Base-by-base conservation (phyloP, 2,888 invertebrate genomes). In the Mythimna vitellina region DNA sequence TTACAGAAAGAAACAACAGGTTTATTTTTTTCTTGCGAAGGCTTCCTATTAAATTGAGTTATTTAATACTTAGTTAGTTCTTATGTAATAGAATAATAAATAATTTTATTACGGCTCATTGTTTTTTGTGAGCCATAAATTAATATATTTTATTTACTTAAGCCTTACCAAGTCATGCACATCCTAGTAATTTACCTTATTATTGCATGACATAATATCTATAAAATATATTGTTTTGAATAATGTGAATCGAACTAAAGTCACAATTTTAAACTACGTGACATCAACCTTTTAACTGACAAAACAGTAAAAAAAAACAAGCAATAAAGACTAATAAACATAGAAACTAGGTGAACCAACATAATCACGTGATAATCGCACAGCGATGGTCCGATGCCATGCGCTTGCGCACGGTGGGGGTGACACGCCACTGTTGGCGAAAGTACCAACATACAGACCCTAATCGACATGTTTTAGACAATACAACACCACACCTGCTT, bases 351-450 rank as follows among this genome's bases (percentile, higher is more conserved):
- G 22, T 65, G 25, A 76, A 51, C 49, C 42, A 51, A 56, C 29
- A 29, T 65, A 65, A 78, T 80, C 80, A 78, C 83, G 72, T 80
- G 70, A 75, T 82, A 70, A 77, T 72, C 76, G 82, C 79, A 80
- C 76, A 79, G 77, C 73, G 79, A 81, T 84, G 68, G 76, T 83
- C 75, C 78, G 70, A 86, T 86, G 70, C 73, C 74, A 77, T 86
- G 84, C 80, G 73, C 67, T 53, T 65, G 76, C 73, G 80, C 72
- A 62, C 46, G 29, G 81, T 76, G 84, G 86, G 81, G 80, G 67
- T 56, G 81, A 66, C 83, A 65, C 80, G 80, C 74, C 79, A 51
- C 78, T 70, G 69, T 68, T 72, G 80, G 85, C 78, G 88, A 88
- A 88, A 88, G 87, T 85, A 67, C 49, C 49, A 51, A 51, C 49